These are phyloP conservation scores for Carlito syrichta DNA, from an alignment of 2,113 vertebrate genomes.

Conservation along the genomic window DNA sequence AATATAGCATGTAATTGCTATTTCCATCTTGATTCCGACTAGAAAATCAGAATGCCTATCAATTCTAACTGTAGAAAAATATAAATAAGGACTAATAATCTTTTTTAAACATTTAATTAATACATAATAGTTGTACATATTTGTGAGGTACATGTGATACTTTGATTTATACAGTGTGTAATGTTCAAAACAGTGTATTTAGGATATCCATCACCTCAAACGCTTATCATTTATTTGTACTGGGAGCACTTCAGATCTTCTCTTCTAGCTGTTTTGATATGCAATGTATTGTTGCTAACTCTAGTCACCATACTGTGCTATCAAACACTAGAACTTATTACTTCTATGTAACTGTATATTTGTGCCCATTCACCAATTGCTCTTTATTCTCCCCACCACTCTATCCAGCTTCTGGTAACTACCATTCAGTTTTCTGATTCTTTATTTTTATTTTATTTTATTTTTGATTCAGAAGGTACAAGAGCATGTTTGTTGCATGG, in stretches of 20 bases:
- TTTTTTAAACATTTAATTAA: background rate
- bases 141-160: background rate
- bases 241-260: background rate
- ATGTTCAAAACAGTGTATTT: background rate
- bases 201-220: background rate
- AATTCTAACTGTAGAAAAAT: background rate
- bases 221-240: background rate
- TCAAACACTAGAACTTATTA: background rate
- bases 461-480: no score
- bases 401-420: background rate
- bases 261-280: background rate
- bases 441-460: no score
- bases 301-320: background rate
- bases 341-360: background rate
- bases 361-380: background rate
- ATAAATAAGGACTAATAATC: background rate
- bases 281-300: background rate
- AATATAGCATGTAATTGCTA: background rate
- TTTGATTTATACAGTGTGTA: background rate
- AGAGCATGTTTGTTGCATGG: no score
- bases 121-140: background rate
- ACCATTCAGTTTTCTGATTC: no score
- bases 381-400: background rate
- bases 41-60: background rate
- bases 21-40: slow-evolving; percentile 24